These are phyloP conservation scores for Sebastes hopkinsi DNA, from an alignment of 2,797 vertebrate genomes.

Conservation along the genomic window DNA sequence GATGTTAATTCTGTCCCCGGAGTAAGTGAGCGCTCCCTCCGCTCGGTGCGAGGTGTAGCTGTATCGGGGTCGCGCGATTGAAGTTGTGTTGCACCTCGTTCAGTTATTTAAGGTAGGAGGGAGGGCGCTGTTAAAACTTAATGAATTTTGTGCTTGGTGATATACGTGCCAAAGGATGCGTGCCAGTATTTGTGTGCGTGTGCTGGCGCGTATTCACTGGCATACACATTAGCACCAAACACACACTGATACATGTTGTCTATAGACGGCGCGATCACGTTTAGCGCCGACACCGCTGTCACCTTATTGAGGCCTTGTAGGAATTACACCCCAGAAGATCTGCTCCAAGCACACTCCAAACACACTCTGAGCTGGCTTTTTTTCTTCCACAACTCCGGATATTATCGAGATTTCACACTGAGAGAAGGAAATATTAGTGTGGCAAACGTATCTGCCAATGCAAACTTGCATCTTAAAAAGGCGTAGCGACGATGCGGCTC, in stretches of 20 bases:
- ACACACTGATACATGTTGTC: slow-evolving; percentile 43
- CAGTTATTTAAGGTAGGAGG: slow-evolving; percentile 65
- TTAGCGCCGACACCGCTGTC: slow-evolving; percentile 68
- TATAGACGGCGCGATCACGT: slow-evolving; percentile 64
- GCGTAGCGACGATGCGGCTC: slow-evolving; percentile 76
- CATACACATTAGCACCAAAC: slow-evolving; percentile 3
- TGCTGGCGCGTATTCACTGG: slow-evolving; percentile 20
- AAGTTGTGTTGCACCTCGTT: slow-evolving; percentile 63
- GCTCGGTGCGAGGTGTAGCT: slow-evolving; percentile 61
- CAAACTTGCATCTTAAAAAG: slow-evolving; percentile 83
- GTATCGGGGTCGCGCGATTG: slow-evolving; percentile 64
- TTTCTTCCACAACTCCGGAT: slow-evolving; percentile 74
- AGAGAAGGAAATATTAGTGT: slow-evolving; percentile 84
- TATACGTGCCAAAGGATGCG: slow-evolving; percentile 41
- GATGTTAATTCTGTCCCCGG: slow-evolving; percentile 79
- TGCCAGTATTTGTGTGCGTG: slow-evolving; percentile 49
- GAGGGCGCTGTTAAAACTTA: slow-evolving; percentile 49
- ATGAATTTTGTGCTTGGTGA: slow-evolving; percentile 53
- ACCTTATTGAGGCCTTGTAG: slow-evolving; percentile 77
- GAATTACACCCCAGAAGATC: slow-evolving; percentile 76
- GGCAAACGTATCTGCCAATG: slow-evolving; percentile 81
- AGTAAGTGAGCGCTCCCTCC: slow-evolving; percentile 63
- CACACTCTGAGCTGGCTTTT: slow-evolving; percentile 70
- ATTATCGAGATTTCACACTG: slow-evolving; percentile 83
- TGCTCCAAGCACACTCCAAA: slow-evolving; percentile 66